Evolutionary conservation across 2,888 invertebrate species (phyloP).

Genomic region (Netelia inedita): DNA sequence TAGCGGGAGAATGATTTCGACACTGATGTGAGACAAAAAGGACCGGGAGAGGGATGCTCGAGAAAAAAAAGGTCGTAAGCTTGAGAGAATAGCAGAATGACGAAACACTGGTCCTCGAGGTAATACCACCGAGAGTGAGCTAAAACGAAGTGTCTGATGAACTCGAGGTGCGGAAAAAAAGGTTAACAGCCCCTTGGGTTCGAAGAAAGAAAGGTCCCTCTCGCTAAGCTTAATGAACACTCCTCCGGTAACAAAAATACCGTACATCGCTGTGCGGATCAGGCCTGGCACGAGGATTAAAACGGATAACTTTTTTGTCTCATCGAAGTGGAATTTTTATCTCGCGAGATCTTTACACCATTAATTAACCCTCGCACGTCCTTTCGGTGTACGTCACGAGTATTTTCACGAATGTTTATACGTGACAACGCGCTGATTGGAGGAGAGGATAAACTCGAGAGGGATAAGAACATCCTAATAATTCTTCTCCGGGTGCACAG

Average conservation of each 20-base stretch:
- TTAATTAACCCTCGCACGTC: not conserved
- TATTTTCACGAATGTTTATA: not conserved
- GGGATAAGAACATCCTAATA: slow-evolving; percentile 34
- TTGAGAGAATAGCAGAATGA: slow-evolving; percentile 39
- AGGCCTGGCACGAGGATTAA: not conserved
- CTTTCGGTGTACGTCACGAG: not conserved
- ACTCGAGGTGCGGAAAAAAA: slow-evolving; percentile 76
- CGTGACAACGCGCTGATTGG: not conserved
- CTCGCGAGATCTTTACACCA: not conserved
- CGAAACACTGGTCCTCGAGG: slow-evolving; percentile 48
- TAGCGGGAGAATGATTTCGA: slow-evolving; percentile 5
- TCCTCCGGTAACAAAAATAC: slow-evolving; percentile 27
- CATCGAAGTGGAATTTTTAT: not conserved
- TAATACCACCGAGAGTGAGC: slow-evolving; percentile 63
- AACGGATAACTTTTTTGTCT: not conserved
- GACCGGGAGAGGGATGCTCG: not conserved
- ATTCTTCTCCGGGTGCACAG: slow-evolving; percentile 18
- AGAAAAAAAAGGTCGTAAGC: slow-evolving; percentile 18
- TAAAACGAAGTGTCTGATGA: slow-evolving; percentile 78
- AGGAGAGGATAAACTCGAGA: not conserved
- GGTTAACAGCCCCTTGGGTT: slow-evolving; percentile 73
- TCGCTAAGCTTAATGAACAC: slow-evolving; percentile 55
- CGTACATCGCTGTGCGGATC: not conserved
- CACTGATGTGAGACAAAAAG: slow-evolving; percentile 17
- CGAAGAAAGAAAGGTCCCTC: slow-evolving; percentile 34